Conservation (phyloP, 2,797 vertebrate genomes). For the Epinephelus coioides region DNA sequence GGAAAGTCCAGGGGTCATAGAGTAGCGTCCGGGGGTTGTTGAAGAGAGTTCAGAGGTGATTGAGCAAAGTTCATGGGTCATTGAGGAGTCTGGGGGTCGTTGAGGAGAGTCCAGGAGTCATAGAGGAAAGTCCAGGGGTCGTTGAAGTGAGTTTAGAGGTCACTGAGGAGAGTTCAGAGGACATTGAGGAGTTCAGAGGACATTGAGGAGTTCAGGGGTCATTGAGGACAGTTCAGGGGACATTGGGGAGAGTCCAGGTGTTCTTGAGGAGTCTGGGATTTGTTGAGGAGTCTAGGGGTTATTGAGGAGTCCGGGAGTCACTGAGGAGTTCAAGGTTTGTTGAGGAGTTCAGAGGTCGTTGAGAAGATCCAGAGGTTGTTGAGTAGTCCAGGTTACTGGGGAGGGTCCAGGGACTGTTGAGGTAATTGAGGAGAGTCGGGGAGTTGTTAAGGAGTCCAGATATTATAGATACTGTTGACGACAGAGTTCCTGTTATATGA, state of each 20-base stretch:
- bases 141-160: neutral
- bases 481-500: no score
- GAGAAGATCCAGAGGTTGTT: neutral
- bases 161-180: neutral
- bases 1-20: no score
- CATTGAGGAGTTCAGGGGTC: neutral
- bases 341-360: neutral
- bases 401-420: neutral
- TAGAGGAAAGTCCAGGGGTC: no score
- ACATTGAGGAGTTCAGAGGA: neutral
- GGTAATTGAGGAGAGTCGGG: neutral
- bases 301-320: no score
- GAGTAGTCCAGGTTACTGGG: neutral
- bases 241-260: neutral
- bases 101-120: no score
- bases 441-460: no score
- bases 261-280: neutral
- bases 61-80: no score
- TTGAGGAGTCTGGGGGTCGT: no score
- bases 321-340: neutral
- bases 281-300: neutral
- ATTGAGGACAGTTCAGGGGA: no score
- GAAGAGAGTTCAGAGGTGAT: no score
- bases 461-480: no score
- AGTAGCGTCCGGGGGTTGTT: no score